Percentiles rank a stretch among this genome's conserved stretches.
Evolutionary conservation across 53 echinoderm and acorn worm species (phyloP).

Genomic region (Paracentrotus lividus): DNA sequence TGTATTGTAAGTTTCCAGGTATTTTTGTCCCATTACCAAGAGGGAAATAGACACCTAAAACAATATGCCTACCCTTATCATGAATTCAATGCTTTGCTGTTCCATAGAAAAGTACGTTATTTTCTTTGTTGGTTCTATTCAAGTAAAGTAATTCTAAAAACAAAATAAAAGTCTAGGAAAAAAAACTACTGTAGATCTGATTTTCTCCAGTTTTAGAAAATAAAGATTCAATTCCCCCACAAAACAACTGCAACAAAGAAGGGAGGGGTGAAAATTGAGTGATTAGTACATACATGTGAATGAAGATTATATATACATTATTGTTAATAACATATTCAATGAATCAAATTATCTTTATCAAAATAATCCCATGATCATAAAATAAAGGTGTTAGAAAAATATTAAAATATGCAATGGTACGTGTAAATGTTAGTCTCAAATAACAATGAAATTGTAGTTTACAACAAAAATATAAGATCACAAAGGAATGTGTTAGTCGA

Average conservation of each 20-base stretch:
- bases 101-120: too few species aligned
- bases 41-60: too few species aligned
- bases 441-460: background rate
- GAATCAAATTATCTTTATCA: background rate
- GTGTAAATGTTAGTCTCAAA: conserved; percentile 25
- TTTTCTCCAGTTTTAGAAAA: too few species aligned
- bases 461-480: background rate
- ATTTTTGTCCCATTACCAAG: too few species aligned
- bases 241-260: background rate
- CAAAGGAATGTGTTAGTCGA: background rate
- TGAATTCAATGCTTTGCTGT: too few species aligned
- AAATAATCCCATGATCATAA: background rate
- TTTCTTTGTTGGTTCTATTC: too few species aligned
- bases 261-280: background rate
- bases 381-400: background rate
- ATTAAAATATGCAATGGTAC: background rate
- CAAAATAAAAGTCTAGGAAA: too few species aligned
- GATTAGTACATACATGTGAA: background rate
- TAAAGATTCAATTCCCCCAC: background rate
- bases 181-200: too few species aligned
- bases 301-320: background rate
- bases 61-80: too few species aligned
- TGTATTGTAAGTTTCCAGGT: too few species aligned
- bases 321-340: background rate
- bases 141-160: too few species aligned